A percentile compares a stretch with the other conserved stretches of the same genome.
Evolutionary conservation across 1,140 invertebrate genomes (phyloP).

Genomic region (Temnothorax longispinosus): DNA sequence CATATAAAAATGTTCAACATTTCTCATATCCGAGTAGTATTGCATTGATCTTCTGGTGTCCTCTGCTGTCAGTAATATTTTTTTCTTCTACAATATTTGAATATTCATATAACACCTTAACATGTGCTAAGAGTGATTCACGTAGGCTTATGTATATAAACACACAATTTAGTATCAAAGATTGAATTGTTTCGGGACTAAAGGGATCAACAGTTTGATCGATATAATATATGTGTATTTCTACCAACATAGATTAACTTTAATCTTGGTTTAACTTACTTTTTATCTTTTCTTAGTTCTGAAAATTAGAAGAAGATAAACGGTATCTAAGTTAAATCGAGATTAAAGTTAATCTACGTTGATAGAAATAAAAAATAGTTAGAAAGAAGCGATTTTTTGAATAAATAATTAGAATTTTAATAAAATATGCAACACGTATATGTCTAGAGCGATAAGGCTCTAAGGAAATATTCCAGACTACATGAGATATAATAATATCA

Average conservation of each 20-base stretch:
- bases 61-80: slow-evolving; percentile 1
- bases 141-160: no score
- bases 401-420: slow-evolving; percentile 38
- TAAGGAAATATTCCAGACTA: neutral
- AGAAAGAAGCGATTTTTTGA: neutral
- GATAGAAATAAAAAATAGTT: neutral
- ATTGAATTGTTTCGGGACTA: neutral
- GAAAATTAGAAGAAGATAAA: no score
- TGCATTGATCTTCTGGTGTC: neutral
- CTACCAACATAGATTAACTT: no score
- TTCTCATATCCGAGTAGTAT: neutral
- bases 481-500: neutral
- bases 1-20: neutral
- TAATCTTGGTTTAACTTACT: no score
- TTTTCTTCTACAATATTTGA: neutral
- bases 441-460: neutral
- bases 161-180: neutral
- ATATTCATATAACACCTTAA: neutral
- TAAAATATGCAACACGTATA: slow-evolving; percentile 29
- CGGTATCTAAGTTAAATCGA: no score
- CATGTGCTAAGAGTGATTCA: neutral
- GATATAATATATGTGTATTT: neutral
- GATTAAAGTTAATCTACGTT: no score
- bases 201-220: neutral
- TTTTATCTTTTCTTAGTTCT: no score